A percentile compares a stretch with the other conserved stretches of the same genome.
phyloP scores from a whole-genome alignment of 2,797 vertebrate genomes.

The Tarsius wallacei region DNA sequence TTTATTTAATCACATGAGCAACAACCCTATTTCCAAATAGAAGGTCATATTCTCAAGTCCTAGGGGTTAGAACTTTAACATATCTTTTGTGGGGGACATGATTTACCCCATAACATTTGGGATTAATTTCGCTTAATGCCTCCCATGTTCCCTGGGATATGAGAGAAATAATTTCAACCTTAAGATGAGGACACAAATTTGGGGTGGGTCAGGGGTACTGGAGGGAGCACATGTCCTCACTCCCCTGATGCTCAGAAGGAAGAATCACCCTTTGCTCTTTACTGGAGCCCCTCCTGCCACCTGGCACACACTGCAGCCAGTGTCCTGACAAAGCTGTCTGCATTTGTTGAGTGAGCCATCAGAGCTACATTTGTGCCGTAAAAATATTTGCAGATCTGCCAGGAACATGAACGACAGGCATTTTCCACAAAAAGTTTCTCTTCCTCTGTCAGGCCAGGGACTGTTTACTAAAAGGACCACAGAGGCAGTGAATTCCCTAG shows the following conservation, averaged over 20 bases:
- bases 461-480: slow-evolving; percentile 44
- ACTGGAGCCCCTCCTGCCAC: not conserved
- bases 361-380: not conserved
- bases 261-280: not conserved
- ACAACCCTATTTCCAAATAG: not conserved
- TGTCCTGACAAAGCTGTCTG: not conserved
- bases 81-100: not conserved
- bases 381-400: slow-evolving; percentile 39
- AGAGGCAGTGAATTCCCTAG: not conserved
- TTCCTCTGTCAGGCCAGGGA: slow-evolving; percentile 47
- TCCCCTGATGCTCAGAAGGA: not conserved
- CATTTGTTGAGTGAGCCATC: not conserved
- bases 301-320: not conserved
- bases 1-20: not conserved
- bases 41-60: not conserved
- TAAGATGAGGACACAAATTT: not conserved
- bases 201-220: not conserved
- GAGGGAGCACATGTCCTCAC: not conserved
- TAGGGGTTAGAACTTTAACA: no score
- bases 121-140: not conserved
- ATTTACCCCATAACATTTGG: not conserved
- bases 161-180: not conserved
- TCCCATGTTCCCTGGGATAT: not conserved
- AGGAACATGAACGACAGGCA: slow-evolving; percentile 51
- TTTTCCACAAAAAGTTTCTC: slow-evolving; percentile 64